phyloP scores from a whole-genome alignment of 2,113 vertebrate species.

The Sardina pilchardus region DNA sequence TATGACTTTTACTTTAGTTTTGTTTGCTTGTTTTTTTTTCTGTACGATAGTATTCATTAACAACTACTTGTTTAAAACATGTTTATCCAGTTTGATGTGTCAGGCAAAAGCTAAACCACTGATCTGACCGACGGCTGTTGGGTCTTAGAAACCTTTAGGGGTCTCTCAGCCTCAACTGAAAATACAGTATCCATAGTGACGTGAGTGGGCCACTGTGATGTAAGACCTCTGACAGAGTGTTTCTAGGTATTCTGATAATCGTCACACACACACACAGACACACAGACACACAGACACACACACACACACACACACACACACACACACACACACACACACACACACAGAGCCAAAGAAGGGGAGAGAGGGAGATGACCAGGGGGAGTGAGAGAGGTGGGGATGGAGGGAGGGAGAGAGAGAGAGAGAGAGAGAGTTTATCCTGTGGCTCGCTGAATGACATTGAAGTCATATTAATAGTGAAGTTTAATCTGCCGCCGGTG shows the following conservation, averaged over 20 bases:
- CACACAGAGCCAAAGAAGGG: conserved; percentile 19
- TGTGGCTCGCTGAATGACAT: conserved; percentile 53
- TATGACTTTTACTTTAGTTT: too few relatives aligned
- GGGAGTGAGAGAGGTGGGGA: conserved; percentile 2
- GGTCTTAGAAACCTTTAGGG: not conserved
- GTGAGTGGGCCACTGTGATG: not conserved
- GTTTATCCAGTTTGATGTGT: not conserved
- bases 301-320: not conserved
- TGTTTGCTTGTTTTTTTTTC: not conserved
- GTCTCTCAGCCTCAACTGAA: too few relatives aligned
- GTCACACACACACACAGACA: not conserved
- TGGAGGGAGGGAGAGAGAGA: conserved; percentile 18
- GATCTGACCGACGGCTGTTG: not conserved
- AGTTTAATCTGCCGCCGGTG: conserved; percentile 61
- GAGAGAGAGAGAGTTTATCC: conserved; percentile 46
- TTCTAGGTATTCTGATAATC: conserved; percentile 2
- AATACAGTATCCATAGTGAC: not conserved
- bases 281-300: conserved; percentile 12
- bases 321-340: not conserved
- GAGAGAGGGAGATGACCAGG: not conserved
- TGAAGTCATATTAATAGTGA: conserved; percentile 57
- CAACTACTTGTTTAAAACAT: not conserved
- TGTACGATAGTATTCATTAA: not conserved
- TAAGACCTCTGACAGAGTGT: not conserved
- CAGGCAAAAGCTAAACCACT: not conserved